Evolutionary conservation across 64 coral and sea anemone genomes (phyloP), one percentile per base, ranked within the genome.

Genomic region (Montipora sp.): DNA sequence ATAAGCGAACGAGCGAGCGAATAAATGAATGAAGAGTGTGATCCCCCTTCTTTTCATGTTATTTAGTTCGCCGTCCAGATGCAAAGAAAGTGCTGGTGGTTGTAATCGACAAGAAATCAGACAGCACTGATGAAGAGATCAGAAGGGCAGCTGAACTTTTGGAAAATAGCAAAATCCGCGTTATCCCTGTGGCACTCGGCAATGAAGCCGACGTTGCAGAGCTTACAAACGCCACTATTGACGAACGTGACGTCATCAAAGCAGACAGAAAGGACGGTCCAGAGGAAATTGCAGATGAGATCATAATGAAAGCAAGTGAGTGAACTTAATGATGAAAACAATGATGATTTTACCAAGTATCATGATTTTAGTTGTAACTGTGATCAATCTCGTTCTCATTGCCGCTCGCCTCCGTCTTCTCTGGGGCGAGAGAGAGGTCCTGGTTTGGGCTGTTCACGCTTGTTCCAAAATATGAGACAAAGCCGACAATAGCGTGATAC

Each of bases 151-250:
- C 96, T 12, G 51, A 36, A 3, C 49, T 22, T 16, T 20, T 98
- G 60, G 84, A 94, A 43, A 76, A 89, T 18, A 75, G 45, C 22
- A 90, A 90, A 48, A 91, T 98, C 78, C 90, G 91, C 11, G 93
- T 98, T 55, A 98, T 98, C 70, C 78, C 96, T 13, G 89, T 98
- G 73, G 92, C 93, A 36, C 53, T 98, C 81, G 96, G 96, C 57
- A 78, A 72, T 13, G 65, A 87, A 18, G 94, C 92, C 7, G 88
- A 93, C 23, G 44, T 68, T 5, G 7, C 59, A 9, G 94, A 98
- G 75, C 77, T 98, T 23, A 79, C 75, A 51, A 78, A 88, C 73
- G 76, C 75, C 5, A 87, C 89, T 45, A 15, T 88, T 80, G 86
- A 98, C 36, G 6, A 57, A 8, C 53, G 53, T 57, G 53, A 57